Evolutionary conservation across 2,888 invertebrate species (phyloP), one percentile per base, ranked within the genome.

Genomic region (Chloroclystis v-ata): DNA sequence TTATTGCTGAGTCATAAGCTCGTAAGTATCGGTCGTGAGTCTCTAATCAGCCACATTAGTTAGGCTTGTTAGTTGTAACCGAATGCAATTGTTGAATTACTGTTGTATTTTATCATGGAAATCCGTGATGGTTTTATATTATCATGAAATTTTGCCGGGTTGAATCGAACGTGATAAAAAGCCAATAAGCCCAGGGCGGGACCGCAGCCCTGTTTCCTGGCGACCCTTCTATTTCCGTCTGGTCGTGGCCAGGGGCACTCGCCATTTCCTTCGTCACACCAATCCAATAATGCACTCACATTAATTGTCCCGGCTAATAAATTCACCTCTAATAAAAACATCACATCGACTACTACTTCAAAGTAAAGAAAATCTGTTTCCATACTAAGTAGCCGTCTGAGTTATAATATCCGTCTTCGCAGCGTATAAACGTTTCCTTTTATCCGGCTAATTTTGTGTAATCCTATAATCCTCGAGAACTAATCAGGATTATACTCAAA

Each of bases 231-330:
- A 82, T 80, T 78, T 82, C 82, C 80, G 78, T 65, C 67, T 61
- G 75, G 74, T 74, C 79, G 72, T 65, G 69, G 73, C 79, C 65
- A 67, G 63, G 78, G 84, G 83, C 83, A 83, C 82, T 68, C 69
- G 75, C 77, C 70, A 82, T 82, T 82, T 82, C 78, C 79, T 62
- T 60, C 46, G 53, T 51, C 56, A 50, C 60, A 69, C 67, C 70
- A 76, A 79, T 76, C 67, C 62, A 57, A 63, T 59, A 55, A 57
- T 58, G 54, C 56, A 57, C 52, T 57, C 52, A 56, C 57, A 57
- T 56, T 47, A 51, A 47, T 54, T 49, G 55, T 37, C 40, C 40
- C 29, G 43, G 32, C 11, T 44, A 28, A 33, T 39, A 35, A 33
- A 35, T 35, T 10, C 16, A 10, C 11, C 20, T n/a, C 16, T 9